These are phyloP conservation scores for Quadroppia sp. DNA, from an alignment of 2,888 invertebrate species.

Conservation along the genomic window DNA sequence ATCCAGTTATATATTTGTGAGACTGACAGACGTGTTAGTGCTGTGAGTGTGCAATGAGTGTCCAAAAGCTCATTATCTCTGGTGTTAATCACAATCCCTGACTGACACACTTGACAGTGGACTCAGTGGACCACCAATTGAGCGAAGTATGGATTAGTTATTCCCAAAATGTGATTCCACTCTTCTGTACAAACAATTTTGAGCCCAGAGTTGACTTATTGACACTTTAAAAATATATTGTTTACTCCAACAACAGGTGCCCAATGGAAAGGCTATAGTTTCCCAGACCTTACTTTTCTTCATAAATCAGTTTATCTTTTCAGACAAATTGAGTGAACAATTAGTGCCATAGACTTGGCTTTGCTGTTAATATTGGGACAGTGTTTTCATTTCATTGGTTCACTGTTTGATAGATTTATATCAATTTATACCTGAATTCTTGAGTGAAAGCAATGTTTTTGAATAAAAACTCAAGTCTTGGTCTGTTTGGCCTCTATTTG, in stretches of 20 bases:
- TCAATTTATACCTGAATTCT: neutral
- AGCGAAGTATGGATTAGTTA: slow-evolving; percentile 7
- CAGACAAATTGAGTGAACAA: slow-evolving; percentile 17
- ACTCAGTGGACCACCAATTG: slow-evolving; percentile 10
- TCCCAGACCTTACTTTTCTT: neutral
- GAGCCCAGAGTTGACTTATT: neutral
- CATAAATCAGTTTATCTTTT: slow-evolving; percentile 2
- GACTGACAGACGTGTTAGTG: neutral
- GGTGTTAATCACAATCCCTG: neutral
- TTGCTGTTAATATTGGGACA: no score
- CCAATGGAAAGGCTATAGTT: neutral
- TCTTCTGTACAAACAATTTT: neutral
- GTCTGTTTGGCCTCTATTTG: no score
- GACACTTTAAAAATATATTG: slow-evolving; percentile 5
- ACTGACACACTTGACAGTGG: slow-evolving; percentile 19
- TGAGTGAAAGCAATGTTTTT: no score
- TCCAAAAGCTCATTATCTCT: slow-evolving; percentile 19
- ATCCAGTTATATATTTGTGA: neutral
- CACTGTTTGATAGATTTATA: no score
- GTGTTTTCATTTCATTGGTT: neutral
- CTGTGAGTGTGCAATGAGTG: neutral
- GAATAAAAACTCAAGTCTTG: neutral
- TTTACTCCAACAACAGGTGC: neutral
- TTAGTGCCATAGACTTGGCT: neutral
- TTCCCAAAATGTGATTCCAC: slow-evolving; percentile 14